Base-by-base conservation (phyloP, 1,140 invertebrate species). In the Aphelinus atriplicis region DNA sequence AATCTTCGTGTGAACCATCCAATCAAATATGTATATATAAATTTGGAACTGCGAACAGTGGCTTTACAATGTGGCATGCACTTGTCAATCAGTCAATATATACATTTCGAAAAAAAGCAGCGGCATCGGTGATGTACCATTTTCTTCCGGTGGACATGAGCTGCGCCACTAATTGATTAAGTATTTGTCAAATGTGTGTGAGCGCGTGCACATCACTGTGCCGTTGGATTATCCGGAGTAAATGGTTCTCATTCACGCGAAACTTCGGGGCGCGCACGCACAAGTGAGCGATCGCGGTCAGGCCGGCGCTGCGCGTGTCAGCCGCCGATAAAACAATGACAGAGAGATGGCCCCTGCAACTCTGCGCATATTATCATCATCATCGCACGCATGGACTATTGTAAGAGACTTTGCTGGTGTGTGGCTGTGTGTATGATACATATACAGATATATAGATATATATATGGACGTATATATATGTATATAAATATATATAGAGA, bases 251-350 rank as follows among this genome's bases (percentile, higher is more conserved):
- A 60, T 75, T 65, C 61, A 75, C 68, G 73, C 56, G 68, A 71
- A 75, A 60, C 68, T 3, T 71, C 42, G 26, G 46, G 43, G 7
- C 47, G 55, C 58, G 55, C 73, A 75, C 73, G 67, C 73, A 70
- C 67, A 67, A 51, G 73, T 60, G 61, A 75, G 73, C 68, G 60
- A 69, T 70, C 67, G 67, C 46, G 61, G 7, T 26, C 26, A 26
- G 26, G 26, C 26, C 26, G 26, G 42, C 63, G 60, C 50, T 42
- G 70, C 71, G 71, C 72, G 58, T 74, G 72, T 74, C 58, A 66
- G 65, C 53, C 65, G 64, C 63, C 72, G 65, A 74, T 74, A 74
- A 73, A 66, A 60, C 51, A 73, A 73, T 58, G 63, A 71, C 73
- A 69, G 71, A 73, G 66, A 71, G 26, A 26, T 26, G 62, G 58